Base-by-base conservation (phyloP, 2,888 invertebrate genomes). In the Eristalinus aeneus region DNA sequence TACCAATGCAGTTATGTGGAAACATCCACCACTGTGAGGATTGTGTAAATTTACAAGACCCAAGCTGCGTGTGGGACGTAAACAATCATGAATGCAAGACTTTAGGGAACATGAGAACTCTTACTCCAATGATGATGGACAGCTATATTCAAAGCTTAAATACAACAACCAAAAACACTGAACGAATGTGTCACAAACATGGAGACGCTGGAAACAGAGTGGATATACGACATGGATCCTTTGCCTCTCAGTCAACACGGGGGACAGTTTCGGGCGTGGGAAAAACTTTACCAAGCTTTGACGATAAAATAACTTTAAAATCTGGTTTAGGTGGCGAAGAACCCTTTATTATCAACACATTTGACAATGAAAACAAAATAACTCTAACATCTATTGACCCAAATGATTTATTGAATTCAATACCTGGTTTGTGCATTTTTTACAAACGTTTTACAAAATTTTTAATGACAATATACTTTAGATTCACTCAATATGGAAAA, bases 11-110 rank as follows among this genome's bases (percentile, higher is more conserved):
- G 89, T 96, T 98, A 90, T 99, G 99, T 91, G 93, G 94, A 65
- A 94, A 94, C 89, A 94, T 95, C 84, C 90, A 91, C 56, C 92
- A 92, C 93, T 96, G 93, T 93, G 95, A 96, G 88, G 95, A 96
- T 89, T 99, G 99, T 92, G 95, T 99, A 3, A 95, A 95, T 36
- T 94, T 98, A 81, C 98, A 98, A 93, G 99, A 99, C 93, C 99
- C 99, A 0, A 98, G 99, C 92, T 99, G 99, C 93, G 98, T 98
- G 22, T 99, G 99, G 99, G 97, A 98, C 91, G 95, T 95, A 6
- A 94, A 94, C 87, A 94, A 94, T 88, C 94, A 94, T 89, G 94
- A 94, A 89, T 95, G 95, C 90, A 92, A 91, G 75, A 90, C 90
- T 69, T 88, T 92, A 32, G 89, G 88, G 8, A 88, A 84, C 54